These are phyloP conservation scores for Drosophila chauvacae DNA, from an alignment of 1,140 invertebrate genomes.

Conservation along the genomic window DNA sequence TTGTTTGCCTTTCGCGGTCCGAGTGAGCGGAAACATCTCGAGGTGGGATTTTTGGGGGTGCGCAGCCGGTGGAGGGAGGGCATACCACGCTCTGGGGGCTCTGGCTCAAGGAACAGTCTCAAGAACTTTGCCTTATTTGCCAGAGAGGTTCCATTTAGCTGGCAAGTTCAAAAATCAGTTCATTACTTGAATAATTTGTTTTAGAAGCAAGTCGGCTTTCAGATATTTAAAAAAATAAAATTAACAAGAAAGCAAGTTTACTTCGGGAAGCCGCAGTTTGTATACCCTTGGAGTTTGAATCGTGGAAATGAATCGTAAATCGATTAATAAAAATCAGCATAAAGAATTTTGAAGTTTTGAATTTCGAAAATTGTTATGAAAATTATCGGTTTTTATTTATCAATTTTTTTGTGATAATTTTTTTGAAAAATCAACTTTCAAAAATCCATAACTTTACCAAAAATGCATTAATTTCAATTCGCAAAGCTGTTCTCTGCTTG, in stretches of 20 bases:
- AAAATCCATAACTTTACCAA: neutral
- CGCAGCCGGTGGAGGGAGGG: neutral
- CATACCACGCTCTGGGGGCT: conserved; percentile 1
- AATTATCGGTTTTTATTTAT: no score
- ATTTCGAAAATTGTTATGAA: no score
- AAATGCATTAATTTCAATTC: neutral
- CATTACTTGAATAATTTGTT: no score
- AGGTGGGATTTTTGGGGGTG: neutral
- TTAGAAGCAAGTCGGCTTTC: neutral
- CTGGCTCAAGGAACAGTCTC: conserved; percentile 6
- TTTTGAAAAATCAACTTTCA: no score
- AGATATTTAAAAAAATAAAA: neutral
- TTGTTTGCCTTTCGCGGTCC: conserved; percentile 16
- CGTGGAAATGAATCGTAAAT: neutral
- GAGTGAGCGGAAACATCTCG: conserved; percentile 25
- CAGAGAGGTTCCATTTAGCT: neutral
- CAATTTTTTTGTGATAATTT: no score
- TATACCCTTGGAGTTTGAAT: neutral
- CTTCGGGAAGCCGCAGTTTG: neutral
- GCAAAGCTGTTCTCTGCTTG: neutral
- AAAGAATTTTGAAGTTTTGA: no score
- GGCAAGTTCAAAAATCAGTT: neutral
- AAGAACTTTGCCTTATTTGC: conserved; percentile 17
- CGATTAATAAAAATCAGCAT: no score
- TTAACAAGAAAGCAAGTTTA: neutral